Evolutionary conservation across 2,888 invertebrate species (phyloP).

Genomic region (Pristionchus fissidentatus): DNA sequence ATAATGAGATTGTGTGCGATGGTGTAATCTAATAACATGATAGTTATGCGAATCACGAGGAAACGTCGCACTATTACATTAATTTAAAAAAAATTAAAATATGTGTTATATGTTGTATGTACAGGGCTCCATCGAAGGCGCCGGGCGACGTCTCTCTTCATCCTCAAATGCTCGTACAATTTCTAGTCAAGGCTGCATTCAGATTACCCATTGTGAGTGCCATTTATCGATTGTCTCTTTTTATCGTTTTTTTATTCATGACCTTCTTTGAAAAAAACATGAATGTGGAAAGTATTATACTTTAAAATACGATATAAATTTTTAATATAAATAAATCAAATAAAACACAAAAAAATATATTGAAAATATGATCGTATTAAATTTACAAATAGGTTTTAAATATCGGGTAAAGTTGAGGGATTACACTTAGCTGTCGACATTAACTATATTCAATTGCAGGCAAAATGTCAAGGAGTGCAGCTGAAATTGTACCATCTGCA

Average conservation of each 20-base stretch:
- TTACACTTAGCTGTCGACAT: neutral
- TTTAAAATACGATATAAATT: neutral
- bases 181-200: constrained; percentile 46
- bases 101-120: neutral
- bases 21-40: too few species aligned
- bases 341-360: too few species aligned
- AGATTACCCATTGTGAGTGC: constrained; percentile 17
- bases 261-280: neutral
- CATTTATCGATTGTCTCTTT: neutral
- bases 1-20: too few species aligned
- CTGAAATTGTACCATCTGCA: constrained; percentile 59
- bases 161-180: neutral
- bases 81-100: too few species aligned
- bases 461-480: constrained; percentile 67
- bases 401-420: too few species aligned
- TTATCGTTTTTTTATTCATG: neutral
- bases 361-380: too few species aligned
- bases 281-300: neutral
- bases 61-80: too few species aligned
- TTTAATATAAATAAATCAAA: too few species aligned
- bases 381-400: too few species aligned
- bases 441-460: constrained; percentile 45
- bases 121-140: constrained; percentile 45
- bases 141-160: constrained; percentile 45
- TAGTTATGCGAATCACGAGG: too few species aligned